A percentile compares a stretch with the other conserved stretches of the same genome.
phyloP scores from a whole-genome alignment of 2,113 vertebrate genomes.

The Cebidichthys violaceus region DNA sequence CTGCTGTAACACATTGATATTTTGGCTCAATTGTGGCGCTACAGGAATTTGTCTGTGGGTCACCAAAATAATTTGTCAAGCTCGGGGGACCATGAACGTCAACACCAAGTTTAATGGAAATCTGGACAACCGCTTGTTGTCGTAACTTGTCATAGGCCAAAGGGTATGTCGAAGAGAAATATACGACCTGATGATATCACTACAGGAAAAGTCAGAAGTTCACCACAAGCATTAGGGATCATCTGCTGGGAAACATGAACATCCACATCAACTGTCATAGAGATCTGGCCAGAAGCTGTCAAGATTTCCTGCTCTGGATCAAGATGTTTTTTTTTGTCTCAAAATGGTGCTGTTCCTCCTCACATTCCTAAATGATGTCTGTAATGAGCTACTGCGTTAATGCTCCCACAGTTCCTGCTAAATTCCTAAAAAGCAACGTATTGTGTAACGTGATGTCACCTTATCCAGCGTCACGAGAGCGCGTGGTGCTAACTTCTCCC shows the following conservation, averaged over 20 bases:
- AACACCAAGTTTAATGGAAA: neutral
- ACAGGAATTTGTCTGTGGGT: neutral
- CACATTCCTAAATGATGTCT: neutral
- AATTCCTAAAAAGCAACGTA: constrained; percentile 28
- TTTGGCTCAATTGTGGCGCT: neutral
- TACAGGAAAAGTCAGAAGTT: neutral
- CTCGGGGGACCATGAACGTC: neutral
- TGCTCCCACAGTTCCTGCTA: neutral
- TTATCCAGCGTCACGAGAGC: constrained; percentile 22
- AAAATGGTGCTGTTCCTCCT: neutral
- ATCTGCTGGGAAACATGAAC: neutral
- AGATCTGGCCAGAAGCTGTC: neutral
- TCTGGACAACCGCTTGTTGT: neutral
- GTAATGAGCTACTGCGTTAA: neutral
- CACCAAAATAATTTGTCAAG: neutral
- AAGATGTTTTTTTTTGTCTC: neutral
- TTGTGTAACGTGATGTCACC: constrained; percentile 31
- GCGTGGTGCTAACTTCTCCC: constrained; percentile 32
- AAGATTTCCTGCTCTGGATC: neutral
- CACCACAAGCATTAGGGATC: neutral
- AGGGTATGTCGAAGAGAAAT: neutral
- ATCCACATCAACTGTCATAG: neutral
- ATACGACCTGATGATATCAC: neutral
- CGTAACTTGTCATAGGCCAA: neutral
- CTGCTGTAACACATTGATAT: neutral